A percentile compares a stretch with the other conserved stretches of the same genome.
These are phyloP conservation scores for Dicentrarchus labrax DNA, from an alignment of 2,113 vertebrate species.

Conservation along the genomic window DNA sequence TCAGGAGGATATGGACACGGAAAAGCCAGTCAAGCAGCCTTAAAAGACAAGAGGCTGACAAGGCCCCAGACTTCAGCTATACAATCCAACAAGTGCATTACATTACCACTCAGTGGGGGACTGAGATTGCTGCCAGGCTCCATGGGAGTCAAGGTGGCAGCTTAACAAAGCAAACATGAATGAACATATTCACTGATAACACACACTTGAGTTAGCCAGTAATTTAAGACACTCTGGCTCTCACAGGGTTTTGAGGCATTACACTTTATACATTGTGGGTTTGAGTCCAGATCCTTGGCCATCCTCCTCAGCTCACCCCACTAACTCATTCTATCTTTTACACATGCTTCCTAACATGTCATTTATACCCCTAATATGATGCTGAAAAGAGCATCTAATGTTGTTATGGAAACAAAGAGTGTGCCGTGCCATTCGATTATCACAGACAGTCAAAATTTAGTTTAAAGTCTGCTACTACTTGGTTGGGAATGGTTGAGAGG, in stretches of 20 bases:
- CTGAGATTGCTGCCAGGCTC: constrained; percentile 41
- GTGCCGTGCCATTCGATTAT: not conserved
- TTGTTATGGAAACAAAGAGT: not conserved
- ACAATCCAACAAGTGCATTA: constrained; percentile 58
- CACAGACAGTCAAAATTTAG: constrained; percentile 22
- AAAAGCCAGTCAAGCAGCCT: constrained; percentile 37
- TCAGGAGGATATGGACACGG: constrained; percentile 39
- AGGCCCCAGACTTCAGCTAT: constrained; percentile 24
- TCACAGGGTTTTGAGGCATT: not conserved
- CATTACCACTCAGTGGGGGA: constrained; percentile 54
- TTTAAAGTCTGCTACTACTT: constrained; percentile 10
- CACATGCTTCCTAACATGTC: not conserved
- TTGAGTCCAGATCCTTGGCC: not conserved
- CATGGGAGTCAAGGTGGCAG: constrained; percentile 27
- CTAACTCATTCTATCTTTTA: not conserved
- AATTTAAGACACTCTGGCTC: constrained; percentile 6
- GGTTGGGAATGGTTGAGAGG: constrained; percentile 15
- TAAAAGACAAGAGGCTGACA: constrained; percentile 39
- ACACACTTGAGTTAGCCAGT: constrained; percentile 3
- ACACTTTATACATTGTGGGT: not conserved
- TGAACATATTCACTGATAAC: constrained; percentile 13
- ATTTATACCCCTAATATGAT: not conserved
- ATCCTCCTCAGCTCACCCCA: not conserved
- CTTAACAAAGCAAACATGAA: constrained; percentile 48
- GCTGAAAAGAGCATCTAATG: not conserved